These are phyloP conservation scores for Bolinopsis microptera DNA, from an alignment of 37 sponge, comb jelly and placozoan species.

Conservation along the genomic window DNA sequence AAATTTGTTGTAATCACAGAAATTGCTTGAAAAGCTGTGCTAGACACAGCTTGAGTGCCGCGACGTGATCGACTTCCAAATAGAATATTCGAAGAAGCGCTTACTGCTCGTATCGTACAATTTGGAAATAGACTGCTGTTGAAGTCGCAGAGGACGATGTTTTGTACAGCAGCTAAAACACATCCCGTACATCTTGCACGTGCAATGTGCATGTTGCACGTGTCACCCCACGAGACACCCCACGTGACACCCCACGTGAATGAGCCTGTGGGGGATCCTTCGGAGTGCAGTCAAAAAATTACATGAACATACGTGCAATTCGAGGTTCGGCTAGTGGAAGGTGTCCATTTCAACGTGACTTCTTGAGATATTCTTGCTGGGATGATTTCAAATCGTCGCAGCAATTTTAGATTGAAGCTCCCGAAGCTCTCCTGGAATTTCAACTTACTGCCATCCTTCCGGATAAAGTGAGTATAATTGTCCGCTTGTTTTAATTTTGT, in stretches of 20 bases:
- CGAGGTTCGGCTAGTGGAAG: background rate
- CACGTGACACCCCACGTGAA: background rate
- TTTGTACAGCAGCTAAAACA: background rate
- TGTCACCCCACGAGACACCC: background rate
- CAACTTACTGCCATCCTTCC: background rate
- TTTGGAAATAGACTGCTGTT: background rate
- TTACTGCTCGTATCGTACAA: background rate
- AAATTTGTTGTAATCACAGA: background rate
- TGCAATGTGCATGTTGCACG: too few species aligned
- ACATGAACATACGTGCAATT: background rate
- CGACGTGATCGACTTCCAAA: too few species aligned
- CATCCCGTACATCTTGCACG: too few species aligned
- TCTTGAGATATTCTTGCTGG: too few species aligned
- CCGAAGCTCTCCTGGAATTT: background rate
- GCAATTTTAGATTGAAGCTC: background rate
- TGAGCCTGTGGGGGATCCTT: background rate
- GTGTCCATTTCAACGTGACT: background rate
- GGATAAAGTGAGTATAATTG: background rate
- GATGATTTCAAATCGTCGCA: background rate
- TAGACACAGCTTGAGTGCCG: background rate
- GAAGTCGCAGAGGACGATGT: background rate
- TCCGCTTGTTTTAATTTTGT: too few species aligned
- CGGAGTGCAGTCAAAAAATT: background rate
- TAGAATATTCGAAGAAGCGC: background rate
- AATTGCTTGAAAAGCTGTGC: background rate